A percentile compares a stretch with the other conserved stretches of the same genome.
These are phyloP conservation scores for Xiphophorus hellerii DNA, from an alignment of 2,113 vertebrate species.

Conservation along the genomic window DNA sequence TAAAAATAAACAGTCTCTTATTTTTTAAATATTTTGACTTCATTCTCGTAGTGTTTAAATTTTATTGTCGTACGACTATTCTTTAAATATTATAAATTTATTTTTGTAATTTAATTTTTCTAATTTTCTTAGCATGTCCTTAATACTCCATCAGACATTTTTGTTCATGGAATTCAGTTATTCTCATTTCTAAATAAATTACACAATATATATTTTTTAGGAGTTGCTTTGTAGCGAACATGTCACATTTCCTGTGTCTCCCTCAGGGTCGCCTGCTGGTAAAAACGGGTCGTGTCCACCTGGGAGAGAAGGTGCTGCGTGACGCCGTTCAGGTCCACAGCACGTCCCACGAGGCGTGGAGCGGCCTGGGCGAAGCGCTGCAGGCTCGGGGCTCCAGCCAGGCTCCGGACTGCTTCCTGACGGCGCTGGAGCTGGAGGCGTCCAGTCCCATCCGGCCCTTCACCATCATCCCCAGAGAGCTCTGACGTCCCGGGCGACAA, in stretches of 20 bases:
- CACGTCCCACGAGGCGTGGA: conserved; percentile 93
- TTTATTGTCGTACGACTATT: no score
- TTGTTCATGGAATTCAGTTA: no score
- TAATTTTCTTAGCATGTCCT: no score
- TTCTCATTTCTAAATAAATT: no score
- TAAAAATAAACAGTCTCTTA: no score
- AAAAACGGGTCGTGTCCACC: conserved; percentile 82
- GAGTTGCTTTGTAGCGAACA: no score
- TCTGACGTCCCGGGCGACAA: conserved; percentile 72
- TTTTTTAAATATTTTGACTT: no score
- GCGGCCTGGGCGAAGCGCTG: conserved; percentile 91
- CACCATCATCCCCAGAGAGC: conserved; percentile 91
- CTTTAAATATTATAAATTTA: no score
- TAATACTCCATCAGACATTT: no score
- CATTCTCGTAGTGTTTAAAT: no score
- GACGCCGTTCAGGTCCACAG: conserved; percentile 90
- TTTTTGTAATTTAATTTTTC: no score
- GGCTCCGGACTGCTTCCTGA: conserved; percentile 93
- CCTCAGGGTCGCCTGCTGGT: conserved; percentile 88
- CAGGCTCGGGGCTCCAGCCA: conserved; percentile 86
- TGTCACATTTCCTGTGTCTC: neutral
- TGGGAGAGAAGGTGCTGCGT: conserved; percentile 93
- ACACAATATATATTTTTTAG: no score
- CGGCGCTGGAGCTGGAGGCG: conserved; percentile 94
- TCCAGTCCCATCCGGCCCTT: conserved; percentile 93